Percentiles rank a stretch among this genome's conserved stretches.
These are phyloP conservation scores for Pristionchus japonicus DNA, from an alignment of 2,888 invertebrate genomes.

Conservation along the genomic window DNA sequence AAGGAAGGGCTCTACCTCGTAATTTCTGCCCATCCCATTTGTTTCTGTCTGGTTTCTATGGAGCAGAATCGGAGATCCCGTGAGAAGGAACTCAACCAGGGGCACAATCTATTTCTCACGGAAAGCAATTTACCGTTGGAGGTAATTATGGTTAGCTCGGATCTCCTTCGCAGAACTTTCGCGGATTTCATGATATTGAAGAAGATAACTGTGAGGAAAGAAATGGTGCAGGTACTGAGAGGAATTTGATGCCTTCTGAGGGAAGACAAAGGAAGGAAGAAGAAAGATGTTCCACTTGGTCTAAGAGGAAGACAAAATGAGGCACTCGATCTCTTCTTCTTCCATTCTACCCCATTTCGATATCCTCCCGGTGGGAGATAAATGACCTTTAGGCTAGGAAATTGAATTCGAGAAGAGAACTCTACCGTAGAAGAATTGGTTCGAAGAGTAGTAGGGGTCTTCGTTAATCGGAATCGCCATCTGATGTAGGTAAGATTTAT, in stretches of 20 bases:
- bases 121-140: background rate
- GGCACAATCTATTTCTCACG: background rate
- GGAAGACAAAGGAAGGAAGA: background rate
- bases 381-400: background rate
- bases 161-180: background rate
- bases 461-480: conserved; percentile 48
- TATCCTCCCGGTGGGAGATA: background rate
- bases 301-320: conserved; percentile 41
- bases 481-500: background rate
- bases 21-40: background rate
- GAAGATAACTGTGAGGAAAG: background rate
- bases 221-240: background rate
- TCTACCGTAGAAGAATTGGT: conserved; percentile 28
- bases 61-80: background rate
- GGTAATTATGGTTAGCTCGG: background rate
- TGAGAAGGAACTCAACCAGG: background rate
- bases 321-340: conserved; percentile 13
- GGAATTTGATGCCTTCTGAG: background rate
- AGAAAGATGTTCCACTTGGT: background rate
- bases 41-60: background rate
- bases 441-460: conserved; percentile 44
- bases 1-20: background rate
- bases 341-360: background rate
- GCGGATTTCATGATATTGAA: conserved; percentile 24
- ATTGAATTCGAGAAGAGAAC: background rate